phyloP scores from a whole-genome alignment of 2,888 invertebrate genomes.

The Pyralis farinalis region DNA sequence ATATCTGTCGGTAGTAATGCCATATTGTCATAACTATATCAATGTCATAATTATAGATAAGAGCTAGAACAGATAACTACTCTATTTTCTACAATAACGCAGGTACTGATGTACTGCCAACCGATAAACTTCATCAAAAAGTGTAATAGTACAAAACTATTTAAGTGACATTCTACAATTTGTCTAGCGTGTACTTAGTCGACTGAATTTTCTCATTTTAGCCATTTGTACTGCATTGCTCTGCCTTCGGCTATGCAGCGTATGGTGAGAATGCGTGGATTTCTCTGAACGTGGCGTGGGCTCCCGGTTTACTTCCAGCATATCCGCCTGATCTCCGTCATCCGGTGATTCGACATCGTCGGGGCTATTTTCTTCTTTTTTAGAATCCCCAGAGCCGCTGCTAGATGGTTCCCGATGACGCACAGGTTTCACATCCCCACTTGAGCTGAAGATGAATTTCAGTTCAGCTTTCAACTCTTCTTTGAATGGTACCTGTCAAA shows the following conservation, averaged over 20 bases:
- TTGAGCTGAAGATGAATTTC: slow-evolving; percentile 86
- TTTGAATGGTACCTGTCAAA: slow-evolving; percentile 82
- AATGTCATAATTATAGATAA: too few species aligned
- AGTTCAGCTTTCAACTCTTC: slow-evolving; percentile 86
- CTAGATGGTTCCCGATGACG: slow-evolving; percentile 66
- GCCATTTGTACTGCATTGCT: slow-evolving; percentile 69
- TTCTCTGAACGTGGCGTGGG: slow-evolving; percentile 57
- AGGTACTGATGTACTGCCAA: too few species aligned
- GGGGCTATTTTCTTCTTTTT: slow-evolving; percentile 37
- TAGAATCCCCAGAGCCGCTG: slow-evolving; percentile 51
- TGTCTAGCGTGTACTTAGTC: slow-evolving; percentile 4
- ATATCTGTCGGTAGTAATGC: too few species aligned
- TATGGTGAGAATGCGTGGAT: slow-evolving; percentile 60
- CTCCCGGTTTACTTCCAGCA: slow-evolving; percentile 27
- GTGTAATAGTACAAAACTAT: too few species aligned
- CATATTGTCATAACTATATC: too few species aligned
- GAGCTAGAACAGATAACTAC: too few species aligned
- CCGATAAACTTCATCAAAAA: too few species aligned
- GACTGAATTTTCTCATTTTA: slow-evolving; percentile 57
- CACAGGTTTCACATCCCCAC: slow-evolving; percentile 85
- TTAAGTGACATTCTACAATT: too few species aligned
- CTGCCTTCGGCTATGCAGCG: slow-evolving; percentile 59
- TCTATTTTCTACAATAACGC: too few species aligned
- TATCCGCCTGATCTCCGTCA: slow-evolving; percentile 33
- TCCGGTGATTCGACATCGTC: slow-evolving; percentile 36